Evolutionary conservation across 2,888 invertebrate genomes (phyloP), one percentile per base, ranked within the genome.

Genomic region (Oscheius sp.): DNA sequence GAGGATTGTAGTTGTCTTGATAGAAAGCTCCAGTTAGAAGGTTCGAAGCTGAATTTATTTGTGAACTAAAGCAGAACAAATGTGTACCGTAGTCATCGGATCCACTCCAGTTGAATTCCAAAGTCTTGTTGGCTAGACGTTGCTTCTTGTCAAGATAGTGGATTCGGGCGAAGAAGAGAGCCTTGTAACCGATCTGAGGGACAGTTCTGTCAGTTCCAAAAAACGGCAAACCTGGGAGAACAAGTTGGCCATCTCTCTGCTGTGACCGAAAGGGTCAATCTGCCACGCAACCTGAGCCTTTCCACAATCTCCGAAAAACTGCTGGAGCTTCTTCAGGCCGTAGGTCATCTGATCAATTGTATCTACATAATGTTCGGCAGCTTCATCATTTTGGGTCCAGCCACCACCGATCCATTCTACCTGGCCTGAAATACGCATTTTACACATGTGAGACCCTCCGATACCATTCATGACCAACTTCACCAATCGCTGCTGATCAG

Each of bases 161-260:
- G 50, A 89, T 79, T 33, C 90, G 83, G 1, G 89, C 89, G 73
- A 90, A 88, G 81, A 89, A 90, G 50, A 89, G 78, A 4, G 89
- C 89, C 88, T 96, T 95, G 87, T 93, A 96, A 79, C 94, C 96
- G 93, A 96, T 93, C 89, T 93, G 93, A 0, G 94, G 74, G 13
- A 32, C 1, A 76, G 10, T n/a, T 29, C 13, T 62, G 3, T 37
- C 37, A 10, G 42, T 53, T 55, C 35, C 63, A 53, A 32, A 33
- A 53, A 53, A 70, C 4, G 4, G 13, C 60, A 1, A n/a, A 91
- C 91, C 89, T 90, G 89, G n/a, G 91, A 90, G 87, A 91, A 91
- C 11, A 92, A 80, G 29, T 91, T 91, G 7, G 91, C 91, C 78
- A 90, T 90, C 83, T 92, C 92, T 55, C 90, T 85, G 57, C 91